phyloP scores from a whole-genome alignment of 1,140 invertebrate genomes.

The Drosophila paulistorum region DNA sequence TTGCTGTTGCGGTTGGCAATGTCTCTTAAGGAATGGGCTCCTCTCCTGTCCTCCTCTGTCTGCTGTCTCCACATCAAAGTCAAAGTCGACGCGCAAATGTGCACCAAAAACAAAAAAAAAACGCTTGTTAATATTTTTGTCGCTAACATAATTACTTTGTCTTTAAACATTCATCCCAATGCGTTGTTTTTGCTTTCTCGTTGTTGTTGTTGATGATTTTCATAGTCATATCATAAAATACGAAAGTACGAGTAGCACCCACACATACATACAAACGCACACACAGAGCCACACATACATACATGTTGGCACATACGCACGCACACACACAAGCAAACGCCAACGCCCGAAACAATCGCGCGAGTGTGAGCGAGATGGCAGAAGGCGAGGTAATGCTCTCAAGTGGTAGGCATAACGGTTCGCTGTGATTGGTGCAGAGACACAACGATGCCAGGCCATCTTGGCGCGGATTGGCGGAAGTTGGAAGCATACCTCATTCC shows the following conservation, averaged over 20 bases:
- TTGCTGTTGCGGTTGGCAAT: too few relatives aligned
- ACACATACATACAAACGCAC: background rate
- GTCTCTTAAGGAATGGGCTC: background rate
- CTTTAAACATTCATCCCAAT: slow-evolving; percentile 30
- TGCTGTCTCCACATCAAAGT: slow-evolving; percentile 18
- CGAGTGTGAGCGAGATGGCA: slow-evolving; percentile 22
- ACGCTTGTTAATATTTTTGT: slow-evolving; percentile 53
- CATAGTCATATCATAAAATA: slow-evolving; percentile 35
- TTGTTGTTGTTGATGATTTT: slow-evolving; percentile 7
- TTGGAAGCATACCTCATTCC: slow-evolving; percentile 20
- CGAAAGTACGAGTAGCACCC: slow-evolving; percentile 15
- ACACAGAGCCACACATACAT: background rate
- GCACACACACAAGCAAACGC: slow-evolving; percentile 8
- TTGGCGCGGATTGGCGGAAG: slow-evolving; percentile 64
- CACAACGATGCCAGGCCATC: slow-evolving; percentile 31
- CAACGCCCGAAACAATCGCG: slow-evolving; percentile 14
- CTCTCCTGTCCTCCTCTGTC: background rate
- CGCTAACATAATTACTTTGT: slow-evolving; percentile 57
- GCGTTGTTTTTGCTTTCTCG: slow-evolving; percentile 37
- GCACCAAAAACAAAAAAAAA: slow-evolving; percentile 11
- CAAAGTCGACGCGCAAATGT: slow-evolving; percentile 16
- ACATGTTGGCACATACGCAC: background rate
- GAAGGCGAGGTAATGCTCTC: slow-evolving; percentile 36
- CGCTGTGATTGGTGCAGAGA: slow-evolving; percentile 63
- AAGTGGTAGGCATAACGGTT: slow-evolving; percentile 41